Conservation (phyloP, 2,888 invertebrate species). For the Macropis europaea region DNA sequence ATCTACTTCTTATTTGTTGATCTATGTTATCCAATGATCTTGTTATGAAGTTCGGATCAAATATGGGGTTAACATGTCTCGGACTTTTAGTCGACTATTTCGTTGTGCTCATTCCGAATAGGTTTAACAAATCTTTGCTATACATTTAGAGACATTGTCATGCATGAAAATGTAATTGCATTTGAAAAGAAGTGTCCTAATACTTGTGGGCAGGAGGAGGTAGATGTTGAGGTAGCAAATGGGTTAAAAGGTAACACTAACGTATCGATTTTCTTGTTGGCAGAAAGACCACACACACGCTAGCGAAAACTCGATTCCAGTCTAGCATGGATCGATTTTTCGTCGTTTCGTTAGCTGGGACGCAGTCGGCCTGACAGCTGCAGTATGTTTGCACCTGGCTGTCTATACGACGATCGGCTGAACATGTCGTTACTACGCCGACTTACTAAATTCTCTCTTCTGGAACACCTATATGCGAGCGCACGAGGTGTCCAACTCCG, state of each 20-base stretch:
- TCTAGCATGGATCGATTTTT: constrained; percentile 57
- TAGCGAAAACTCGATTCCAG: constrained; percentile 22
- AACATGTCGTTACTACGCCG: constrained; percentile 28
- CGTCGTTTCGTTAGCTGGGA: constrained; percentile 46
- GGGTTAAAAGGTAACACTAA: constrained; percentile 29
- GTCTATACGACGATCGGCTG: constrained; percentile 17
- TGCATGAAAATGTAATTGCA: too few species aligned
- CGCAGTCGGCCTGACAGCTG: constrained; percentile 56
- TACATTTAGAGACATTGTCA: too few species aligned
- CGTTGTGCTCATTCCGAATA: too few species aligned
- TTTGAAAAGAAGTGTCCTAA: too few species aligned
- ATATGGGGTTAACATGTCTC: too few species aligned
- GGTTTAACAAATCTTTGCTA: too few species aligned
- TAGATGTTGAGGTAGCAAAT: background rate
- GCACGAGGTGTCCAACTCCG: constrained; percentile 25
- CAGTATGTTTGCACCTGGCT: constrained; percentile 56
- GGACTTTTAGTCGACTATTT: too few species aligned
- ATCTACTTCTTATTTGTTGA: too few species aligned
- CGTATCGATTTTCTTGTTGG: constrained; percentile 20
- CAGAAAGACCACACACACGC: background rate
- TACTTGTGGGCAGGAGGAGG: too few species aligned
- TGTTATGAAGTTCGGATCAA: too few species aligned
- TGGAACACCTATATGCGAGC: constrained; percentile 19
- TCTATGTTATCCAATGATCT: too few species aligned
- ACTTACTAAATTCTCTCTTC: constrained; percentile 44